Evolutionary conservation across 2,797 vertebrate species (phyloP).

Genomic region (Rousettus madagascariensis): DNA sequence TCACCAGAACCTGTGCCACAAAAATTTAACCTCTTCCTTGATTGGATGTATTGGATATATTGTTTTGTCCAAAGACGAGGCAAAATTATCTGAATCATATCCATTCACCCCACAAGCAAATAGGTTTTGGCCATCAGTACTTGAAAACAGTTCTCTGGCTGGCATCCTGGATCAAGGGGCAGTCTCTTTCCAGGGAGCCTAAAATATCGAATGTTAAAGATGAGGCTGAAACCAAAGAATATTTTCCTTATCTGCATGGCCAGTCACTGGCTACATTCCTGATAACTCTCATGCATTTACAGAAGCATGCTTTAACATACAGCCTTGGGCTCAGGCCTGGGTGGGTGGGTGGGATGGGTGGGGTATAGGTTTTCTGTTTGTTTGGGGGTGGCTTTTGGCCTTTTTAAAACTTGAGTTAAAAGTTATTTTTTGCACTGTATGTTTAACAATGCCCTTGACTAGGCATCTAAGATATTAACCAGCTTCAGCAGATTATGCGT

Average conservation of each 20-base stretch:
- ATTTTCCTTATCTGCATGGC: not conserved
- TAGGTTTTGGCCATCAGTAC: not conserved
- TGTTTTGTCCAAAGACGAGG: not conserved
- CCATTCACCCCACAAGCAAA: not conserved
- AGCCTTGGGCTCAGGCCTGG: conserved; percentile 57
- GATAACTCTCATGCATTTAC: conserved; percentile 60
- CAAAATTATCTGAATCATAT: not conserved
- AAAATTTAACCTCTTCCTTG: conserved; percentile 6
- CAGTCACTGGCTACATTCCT: conserved; percentile 2
- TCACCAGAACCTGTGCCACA: conserved; percentile 63
- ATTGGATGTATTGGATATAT: not conserved
- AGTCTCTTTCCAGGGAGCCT: conserved; percentile 34
- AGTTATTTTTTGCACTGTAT: conserved; percentile 79
- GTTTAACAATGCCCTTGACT: conserved; percentile 94
- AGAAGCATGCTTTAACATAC: conserved; percentile 60
- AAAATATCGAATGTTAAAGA: conserved; percentile 29
- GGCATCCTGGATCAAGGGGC: conserved; percentile 61
- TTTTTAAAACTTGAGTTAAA: conserved; percentile 73
- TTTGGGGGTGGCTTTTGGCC: conserved; percentile 79
- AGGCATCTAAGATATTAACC: conserved; percentile 98
- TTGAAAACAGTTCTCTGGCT: conserved; percentile 61
- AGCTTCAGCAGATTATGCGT: conserved; percentile 99
- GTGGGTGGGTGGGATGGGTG: not conserved
- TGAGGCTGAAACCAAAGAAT: conserved; percentile 8
- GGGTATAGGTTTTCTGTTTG: conserved; percentile 15